Base-by-base conservation (phyloP, 2,113 vertebrate genomes). In the Lophura nycthemera region DNA sequence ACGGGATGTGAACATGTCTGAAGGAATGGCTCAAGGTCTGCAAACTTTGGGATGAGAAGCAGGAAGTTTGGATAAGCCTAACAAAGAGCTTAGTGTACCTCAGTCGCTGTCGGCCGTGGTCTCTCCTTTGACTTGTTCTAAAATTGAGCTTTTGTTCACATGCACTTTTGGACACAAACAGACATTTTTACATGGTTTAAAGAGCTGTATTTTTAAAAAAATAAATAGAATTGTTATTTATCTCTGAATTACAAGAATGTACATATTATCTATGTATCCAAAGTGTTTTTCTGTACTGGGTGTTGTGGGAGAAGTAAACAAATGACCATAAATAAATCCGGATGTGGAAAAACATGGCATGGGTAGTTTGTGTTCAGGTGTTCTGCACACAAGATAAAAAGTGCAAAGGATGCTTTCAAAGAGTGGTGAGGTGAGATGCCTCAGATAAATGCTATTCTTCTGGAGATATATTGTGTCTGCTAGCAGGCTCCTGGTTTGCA, bases 61-160 rank as follows among this genome's bases (percentile, higher is more conserved):
- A n/a, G 52, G 36, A 92, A 79, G 19, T 40, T 16, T 61, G 71
- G 36, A 11, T 72, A 36, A 92, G 54, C 48, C 24, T n/a, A 25
- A 42, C 32, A 22, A 45, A 63, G 3, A 3, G 5, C 29, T 79
- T 80, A 30, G 3, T 60, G 29, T 81, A 34, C 70, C 34, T 86
- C 3, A 0, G 5, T 78, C 14, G 5, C 29, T 75, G 43, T 78
- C 36, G 82, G 7, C 38, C 0, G 0, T 20, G 34, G 18, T 54
- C n/a, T 70, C 87, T 47, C 29, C 15, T 70, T 25, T 16, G 18
- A 13, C 10, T 32, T 89, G 50, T 21, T 83, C 20, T 65, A 38
- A 80, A 88, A 36, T 50, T 2, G 5, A 84, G 36, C 22, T 69
- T 83, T 18, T 82, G 36, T 81, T 78, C 22, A 6, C 0, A 1